phyloP scores from a whole-genome alignment of 2,797 vertebrate genomes.

The Chaetophractus vellerosus region DNA sequence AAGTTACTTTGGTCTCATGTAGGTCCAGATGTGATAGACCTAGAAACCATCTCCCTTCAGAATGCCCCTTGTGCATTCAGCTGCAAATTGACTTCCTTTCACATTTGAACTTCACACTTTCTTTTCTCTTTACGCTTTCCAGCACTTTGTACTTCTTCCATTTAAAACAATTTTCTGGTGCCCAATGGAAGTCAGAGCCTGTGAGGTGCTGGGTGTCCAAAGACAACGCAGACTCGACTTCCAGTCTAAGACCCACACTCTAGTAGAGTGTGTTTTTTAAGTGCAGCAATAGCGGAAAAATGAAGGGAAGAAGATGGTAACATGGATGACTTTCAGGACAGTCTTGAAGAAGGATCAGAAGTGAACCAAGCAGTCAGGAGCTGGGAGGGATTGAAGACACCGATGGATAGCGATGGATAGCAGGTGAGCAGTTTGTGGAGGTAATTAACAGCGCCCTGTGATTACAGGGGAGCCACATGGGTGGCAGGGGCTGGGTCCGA shows the following conservation, averaged over 20 bases:
- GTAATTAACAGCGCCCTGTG: not conserved
- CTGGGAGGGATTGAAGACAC: not conserved
- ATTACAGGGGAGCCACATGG: not conserved
- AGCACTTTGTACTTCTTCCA: not conserved
- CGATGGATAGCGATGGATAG: no score
- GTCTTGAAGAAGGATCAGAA: not conserved
- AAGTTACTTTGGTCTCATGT: no score
- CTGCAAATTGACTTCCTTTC: slow-evolving; percentile 14
- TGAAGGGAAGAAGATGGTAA: not conserved
- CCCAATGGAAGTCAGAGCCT: not conserved
- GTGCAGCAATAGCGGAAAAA: not conserved
- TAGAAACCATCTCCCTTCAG: not conserved
- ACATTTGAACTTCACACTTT: not conserved
- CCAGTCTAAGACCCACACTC: not conserved
- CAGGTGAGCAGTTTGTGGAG: not conserved
- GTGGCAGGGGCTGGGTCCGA: not conserved
- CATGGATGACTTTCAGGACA: not conserved
- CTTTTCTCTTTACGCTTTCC: slow-evolving; percentile 8
- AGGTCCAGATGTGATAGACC: not conserved
- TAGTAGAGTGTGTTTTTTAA: not conserved
- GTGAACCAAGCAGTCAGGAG: not conserved
- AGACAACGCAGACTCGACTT: not conserved
- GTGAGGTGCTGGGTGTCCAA: not conserved
- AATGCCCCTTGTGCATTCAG: not conserved
- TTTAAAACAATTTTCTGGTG: not conserved